A percentile compares a stretch with the other conserved stretches of the same genome.
These are phyloP conservation scores for Tetanocera ferruginea DNA, from an alignment of 2,888 invertebrate species.

Conservation along the genomic window DNA sequence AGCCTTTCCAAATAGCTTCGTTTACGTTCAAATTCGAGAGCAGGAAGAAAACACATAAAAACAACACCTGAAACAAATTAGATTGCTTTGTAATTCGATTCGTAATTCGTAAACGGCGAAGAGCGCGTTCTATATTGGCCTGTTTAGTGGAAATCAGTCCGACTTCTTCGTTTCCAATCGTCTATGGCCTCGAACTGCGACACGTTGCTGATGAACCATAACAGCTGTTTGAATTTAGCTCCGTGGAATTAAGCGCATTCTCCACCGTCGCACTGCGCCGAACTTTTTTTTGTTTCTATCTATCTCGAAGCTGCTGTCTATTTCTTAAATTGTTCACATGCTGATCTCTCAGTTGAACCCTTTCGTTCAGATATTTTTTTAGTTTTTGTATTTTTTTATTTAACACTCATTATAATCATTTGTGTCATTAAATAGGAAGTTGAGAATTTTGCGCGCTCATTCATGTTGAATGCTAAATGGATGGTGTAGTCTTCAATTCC, in stretches of 20 bases:
- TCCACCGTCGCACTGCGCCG: not conserved
- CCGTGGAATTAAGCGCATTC: not conserved
- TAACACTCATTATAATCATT: conserved; percentile 34
- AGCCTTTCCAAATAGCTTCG: not conserved
- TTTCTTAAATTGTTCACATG: conserved; percentile 18
- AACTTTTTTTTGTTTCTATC: not conserved
- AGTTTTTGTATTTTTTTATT: not conserved
- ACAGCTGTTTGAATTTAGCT: conserved; percentile 30
- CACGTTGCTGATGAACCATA: conserved; percentile 23
- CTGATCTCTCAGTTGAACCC: conserved; percentile 33
- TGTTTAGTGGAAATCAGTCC: conserved; percentile 44
- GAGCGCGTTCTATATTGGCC: conserved; percentile 12
- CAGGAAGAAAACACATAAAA: conserved; percentile 17
- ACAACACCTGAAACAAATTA: conserved; percentile 61
- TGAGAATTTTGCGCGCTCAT: conserved; percentile 21
- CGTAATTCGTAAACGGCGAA: not conserved
- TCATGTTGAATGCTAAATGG: not conserved
- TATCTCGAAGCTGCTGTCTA: not conserved
- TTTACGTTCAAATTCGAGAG: not conserved
- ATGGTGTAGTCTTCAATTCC: not conserved
- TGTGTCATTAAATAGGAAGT: conserved; percentile 24
- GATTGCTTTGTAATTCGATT: conserved; percentile 50
- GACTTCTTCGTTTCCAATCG: conserved; percentile 48
- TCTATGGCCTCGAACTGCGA: conserved; percentile 21
- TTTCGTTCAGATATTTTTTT: not conserved